Percentiles rank a stretch among this genome's conserved stretches.
These are phyloP conservation scores for Megaceryle torquata DNA, from an alignment of 2,113 vertebrate genomes.

Conservation along the genomic window DNA sequence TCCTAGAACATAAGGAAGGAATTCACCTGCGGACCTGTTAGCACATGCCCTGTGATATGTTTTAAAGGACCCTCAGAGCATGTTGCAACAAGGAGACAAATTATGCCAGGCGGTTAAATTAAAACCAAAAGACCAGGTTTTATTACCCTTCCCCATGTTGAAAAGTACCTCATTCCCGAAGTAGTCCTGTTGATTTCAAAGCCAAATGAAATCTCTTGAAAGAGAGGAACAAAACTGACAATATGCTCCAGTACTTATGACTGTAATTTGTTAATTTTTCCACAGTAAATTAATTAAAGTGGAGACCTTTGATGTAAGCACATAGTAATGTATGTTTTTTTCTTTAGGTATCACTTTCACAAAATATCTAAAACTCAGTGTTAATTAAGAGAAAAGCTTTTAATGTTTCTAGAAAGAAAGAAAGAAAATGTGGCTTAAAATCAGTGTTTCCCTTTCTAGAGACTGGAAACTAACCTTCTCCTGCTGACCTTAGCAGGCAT, in stretches of 20 bases:
- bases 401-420: neutral
- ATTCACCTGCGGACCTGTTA: neutral
- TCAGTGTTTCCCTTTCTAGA: accelerated
- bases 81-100: neutral
- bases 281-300: neutral
- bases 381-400: neutral
- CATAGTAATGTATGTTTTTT: neutral
- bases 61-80: neutral
- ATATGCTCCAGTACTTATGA: neutral
- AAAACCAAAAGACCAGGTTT: neutral
- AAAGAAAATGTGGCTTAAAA: neutral
- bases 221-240: neutral
- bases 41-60: accelerated
- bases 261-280: neutral
- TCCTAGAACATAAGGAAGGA: neutral
- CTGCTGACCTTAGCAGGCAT: neutral
- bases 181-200: neutral
- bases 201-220: neutral
- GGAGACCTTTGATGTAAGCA: neutral
- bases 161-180: neutral
- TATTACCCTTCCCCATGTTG: neutral
- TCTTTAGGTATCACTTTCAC: neutral
- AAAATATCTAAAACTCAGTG: neutral
- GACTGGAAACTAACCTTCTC: neutral
- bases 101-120: neutral